Conservation (phyloP, 2,888 invertebrate genomes). For the Zele albiditarsus region DNA sequence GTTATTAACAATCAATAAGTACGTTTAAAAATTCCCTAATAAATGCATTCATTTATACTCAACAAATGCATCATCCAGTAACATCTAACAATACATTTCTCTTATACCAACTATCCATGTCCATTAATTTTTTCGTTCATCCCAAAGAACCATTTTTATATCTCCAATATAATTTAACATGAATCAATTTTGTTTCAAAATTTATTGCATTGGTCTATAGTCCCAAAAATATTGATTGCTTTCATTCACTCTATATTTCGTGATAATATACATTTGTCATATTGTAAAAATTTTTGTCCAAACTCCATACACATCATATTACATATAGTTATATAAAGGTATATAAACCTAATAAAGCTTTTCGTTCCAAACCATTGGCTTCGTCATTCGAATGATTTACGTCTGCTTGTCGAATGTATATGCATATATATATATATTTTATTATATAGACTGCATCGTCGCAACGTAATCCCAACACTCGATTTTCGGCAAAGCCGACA, state of each 20-base stretch:
- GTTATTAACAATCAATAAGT: no score
- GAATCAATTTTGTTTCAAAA: background rate
- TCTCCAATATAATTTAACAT: background rate
- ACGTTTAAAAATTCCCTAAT: no score
- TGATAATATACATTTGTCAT: background rate
- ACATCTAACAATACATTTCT: no score
- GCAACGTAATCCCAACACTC: constrained; percentile 60
- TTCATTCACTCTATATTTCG: background rate
- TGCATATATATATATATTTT: background rate
- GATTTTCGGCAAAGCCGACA: constrained; percentile 56
- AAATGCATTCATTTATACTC: no score
- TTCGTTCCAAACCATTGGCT: constrained; percentile 57
- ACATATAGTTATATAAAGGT: background rate
- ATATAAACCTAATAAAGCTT: constrained; percentile 17
- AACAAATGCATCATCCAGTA: no score
- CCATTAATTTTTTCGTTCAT: no score
- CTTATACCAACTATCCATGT: no score
- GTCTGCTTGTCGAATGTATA: constrained; percentile 42
- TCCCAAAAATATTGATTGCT: no score
- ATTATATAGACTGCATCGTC: constrained; percentile 55
- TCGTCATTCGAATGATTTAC: constrained; percentile 63
- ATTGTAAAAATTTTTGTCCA: background rate
- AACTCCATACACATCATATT: background rate
- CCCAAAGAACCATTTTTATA: background rate
- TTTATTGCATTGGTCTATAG: no score